Percentiles rank a stretch among this genome's conserved stretches.
Evolutionary conservation across 2,113 vertebrate species (phyloP).

Genomic region (Percopsis transmontana): DNA sequence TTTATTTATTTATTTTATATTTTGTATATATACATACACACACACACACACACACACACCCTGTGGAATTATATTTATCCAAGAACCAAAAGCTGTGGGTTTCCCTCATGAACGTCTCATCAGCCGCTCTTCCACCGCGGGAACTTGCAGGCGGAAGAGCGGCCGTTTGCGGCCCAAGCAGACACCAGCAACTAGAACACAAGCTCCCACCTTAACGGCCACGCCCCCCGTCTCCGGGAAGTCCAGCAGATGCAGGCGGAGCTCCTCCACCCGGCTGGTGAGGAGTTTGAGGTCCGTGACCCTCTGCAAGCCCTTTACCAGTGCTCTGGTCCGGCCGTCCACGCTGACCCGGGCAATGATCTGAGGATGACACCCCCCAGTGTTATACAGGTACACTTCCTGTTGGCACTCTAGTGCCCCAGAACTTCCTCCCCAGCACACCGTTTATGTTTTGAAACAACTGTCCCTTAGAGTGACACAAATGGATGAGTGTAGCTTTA

Average conservation of each 20-base stretch:
- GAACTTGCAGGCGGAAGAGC: too few relatives aligned
- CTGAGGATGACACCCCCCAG: constrained; percentile 75
- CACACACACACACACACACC: neutral
- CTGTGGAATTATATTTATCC: too few relatives aligned
- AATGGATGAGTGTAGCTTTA: too few relatives aligned
- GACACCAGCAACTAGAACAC: neutral
- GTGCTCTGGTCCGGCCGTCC: constrained; percentile 90
- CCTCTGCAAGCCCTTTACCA: constrained; percentile 89
- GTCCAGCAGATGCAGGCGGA: constrained; percentile 90
- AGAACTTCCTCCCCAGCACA: too few relatives aligned
- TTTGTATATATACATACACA: neutral
- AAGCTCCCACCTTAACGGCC: constrained; percentile 59
- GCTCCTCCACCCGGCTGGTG: constrained; percentile 89
- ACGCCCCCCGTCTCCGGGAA: constrained; percentile 92
- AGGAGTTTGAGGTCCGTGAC: constrained; percentile 84
- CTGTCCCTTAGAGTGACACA: too few relatives aligned
- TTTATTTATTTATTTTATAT: neutral
- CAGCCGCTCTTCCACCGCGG: too few relatives aligned
- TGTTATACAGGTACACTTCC: too few relatives aligned
- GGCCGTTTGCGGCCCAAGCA: too few relatives aligned
- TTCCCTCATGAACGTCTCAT: too few relatives aligned
- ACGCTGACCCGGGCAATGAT: constrained; percentile 94
- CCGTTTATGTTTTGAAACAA: neutral
- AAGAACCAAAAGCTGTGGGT: too few relatives aligned
- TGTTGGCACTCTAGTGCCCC: too few relatives aligned